Evolutionary conservation across 2,797 vertebrate species (phyloP).

Genomic region (Loriculus beryllinus): DNA sequence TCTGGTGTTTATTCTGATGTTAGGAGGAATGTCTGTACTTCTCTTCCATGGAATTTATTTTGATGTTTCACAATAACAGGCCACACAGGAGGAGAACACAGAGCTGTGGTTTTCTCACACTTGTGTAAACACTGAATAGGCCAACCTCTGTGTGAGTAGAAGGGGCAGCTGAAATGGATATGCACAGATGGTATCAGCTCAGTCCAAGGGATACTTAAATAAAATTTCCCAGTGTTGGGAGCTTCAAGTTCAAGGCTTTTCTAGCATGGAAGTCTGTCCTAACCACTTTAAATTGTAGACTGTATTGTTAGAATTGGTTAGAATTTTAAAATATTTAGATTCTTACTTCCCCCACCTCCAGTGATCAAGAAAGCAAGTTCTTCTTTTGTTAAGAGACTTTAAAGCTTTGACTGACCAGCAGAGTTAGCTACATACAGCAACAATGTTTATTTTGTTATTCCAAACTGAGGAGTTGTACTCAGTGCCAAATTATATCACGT

Average conservation of each 20-base stretch:
- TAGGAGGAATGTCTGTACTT: neutral
- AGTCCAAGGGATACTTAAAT: neutral
- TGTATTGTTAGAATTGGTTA: no score
- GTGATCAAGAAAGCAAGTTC: neutral
- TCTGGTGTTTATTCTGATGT: neutral
- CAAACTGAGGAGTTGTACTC: neutral
- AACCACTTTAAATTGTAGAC: neutral
- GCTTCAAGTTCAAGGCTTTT: neutral
- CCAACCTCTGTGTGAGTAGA: neutral
- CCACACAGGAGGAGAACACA: neutral
- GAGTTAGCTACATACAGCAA: neutral
- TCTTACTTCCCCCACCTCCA: neutral
- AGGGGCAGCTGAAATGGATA: neutral
- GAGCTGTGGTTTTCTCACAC: neutral
- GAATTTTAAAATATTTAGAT: neutral
- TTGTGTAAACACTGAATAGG: neutral
- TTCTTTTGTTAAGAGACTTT: neutral
- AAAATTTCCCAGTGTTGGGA: neutral
- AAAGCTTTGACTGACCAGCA: neutral
- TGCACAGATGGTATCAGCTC: neutral
- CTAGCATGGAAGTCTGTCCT: neutral
- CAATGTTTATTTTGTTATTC: neutral
- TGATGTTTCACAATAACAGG: neutral
- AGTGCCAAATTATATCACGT: neutral
- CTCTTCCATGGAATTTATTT: neutral